Base-by-base conservation (phyloP, 2,797 vertebrate genomes). In the Eidolon dupreanum region DNA sequence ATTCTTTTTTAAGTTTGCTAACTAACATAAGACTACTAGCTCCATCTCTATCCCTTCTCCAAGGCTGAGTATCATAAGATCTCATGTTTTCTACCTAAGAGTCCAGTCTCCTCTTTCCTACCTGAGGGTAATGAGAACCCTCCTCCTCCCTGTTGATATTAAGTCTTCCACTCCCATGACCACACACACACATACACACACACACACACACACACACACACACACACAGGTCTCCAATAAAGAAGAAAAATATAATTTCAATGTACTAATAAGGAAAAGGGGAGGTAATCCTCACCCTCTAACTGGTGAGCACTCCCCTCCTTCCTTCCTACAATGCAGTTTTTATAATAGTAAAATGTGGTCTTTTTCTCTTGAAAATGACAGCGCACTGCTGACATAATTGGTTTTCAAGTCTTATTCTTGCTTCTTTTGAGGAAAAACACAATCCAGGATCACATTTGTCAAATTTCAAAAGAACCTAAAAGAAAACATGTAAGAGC, bases 361-460 rank as follows among this genome's bases (percentile, higher is more conserved):
- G 49, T 51, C 70, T 70, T 78, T 70, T 77, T 55, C 51, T 92
- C 33, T 92, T 92, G 16, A 93, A 70, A 26, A 71, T 84, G 26
- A 84, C 15, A 53, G 73, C 26, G 53, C 38, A 89, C 20, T 28
- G 17, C 36, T 75, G 24, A 73, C 43, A 87, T 53, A 81, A 66
- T 78, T 33, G 78, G 49, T 66, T 89, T 92, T 85, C 65, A 94
- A 66, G 79, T 31, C 49, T 71, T 92, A 88, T 26, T 78, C 46
- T 96, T 91, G 75, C 36, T 95, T 93, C 88, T 46, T 84, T 88
- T 94, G 70, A 83, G 88, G 22, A 90, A 88, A 88, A 94, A 88
- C 36, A 88, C 63, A 88, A 66, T 51, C 20, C 38, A 79, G 28
- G 20, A 92, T 46, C 94, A 88, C 31, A 78, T 77, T 4, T 78